These are phyloP conservation scores for Poecilia latipinna DNA, from an alignment of 2,113 vertebrate species.

Conservation along the genomic window DNA sequence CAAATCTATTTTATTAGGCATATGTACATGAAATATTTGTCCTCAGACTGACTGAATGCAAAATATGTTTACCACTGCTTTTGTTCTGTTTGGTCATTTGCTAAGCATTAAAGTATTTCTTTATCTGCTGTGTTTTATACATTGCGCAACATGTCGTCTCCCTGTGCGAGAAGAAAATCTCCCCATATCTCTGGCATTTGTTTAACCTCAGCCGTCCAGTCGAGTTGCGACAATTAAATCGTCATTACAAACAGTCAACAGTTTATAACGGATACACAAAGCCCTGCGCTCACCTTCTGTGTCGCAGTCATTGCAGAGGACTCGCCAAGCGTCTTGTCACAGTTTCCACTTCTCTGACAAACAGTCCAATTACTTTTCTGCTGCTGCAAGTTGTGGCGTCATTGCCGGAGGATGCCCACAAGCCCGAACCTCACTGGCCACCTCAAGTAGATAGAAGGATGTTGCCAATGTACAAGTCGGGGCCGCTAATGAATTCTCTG, in stretches of 20 bases:
- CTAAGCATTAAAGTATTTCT: conserved; percentile 27
- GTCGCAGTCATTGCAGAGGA: conserved; percentile 1
- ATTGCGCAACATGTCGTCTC: conserved; percentile 10
- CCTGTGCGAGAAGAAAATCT: conserved; percentile 2
- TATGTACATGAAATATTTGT: conserved; percentile 28
- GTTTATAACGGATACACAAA: conserved; percentile 30
- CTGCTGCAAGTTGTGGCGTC: conserved; percentile 27
- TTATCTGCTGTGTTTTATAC: conserved; percentile 45
- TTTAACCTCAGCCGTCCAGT: conserved; percentile 11
- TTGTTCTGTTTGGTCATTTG: conserved; percentile 5
- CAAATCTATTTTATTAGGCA: conserved; percentile 26
- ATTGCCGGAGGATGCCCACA: conserved; percentile 41
- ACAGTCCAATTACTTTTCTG: conserved; percentile 47
- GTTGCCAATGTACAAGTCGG: conserved; percentile 73
- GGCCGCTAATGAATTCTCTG: conserved; percentile 85
- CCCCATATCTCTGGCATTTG: conserved; percentile 28
- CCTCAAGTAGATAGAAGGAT: conserved; percentile 78
- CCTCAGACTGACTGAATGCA: conserved; percentile 12
- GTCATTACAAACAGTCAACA: conserved; percentile 13
- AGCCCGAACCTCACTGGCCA: conserved; percentile 36
- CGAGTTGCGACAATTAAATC: conserved; percentile 6
- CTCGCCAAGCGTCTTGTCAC: conserved; percentile 28
- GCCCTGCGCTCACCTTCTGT: conserved; percentile 16
- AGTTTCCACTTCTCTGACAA: conserved; percentile 51
- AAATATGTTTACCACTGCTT: conserved; percentile 36